phyloP scores from a whole-genome alignment of 2,888 invertebrate genomes.

The Uloborus plumipes region DNA sequence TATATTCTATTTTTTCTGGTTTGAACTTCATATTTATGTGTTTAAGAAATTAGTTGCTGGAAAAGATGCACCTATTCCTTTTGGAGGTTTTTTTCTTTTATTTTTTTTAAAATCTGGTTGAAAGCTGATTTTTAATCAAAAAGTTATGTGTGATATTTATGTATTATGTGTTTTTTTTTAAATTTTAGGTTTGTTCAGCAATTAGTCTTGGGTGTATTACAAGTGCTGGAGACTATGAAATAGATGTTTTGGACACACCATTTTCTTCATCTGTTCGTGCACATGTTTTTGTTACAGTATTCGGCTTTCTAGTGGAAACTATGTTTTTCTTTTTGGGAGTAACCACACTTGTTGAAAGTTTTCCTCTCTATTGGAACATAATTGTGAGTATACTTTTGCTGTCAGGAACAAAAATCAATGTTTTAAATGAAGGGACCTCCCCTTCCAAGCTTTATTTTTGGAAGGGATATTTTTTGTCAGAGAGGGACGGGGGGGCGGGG shows the following conservation, averaged over 20 bases:
- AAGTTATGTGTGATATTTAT: conserved; percentile 17
- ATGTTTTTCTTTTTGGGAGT: conserved; percentile 84
- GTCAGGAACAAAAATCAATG: no score
- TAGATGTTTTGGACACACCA: conserved; percentile 83
- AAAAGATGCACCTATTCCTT: background rate
- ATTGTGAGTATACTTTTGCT: conserved; percentile 82
- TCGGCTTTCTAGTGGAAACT: conserved; percentile 81
- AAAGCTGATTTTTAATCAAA: background rate
- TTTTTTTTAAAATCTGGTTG: background rate
- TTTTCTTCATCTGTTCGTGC: conserved; percentile 81
- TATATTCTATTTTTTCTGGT: no score
- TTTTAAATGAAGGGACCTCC: no score
- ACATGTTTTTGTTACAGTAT: conserved; percentile 83
- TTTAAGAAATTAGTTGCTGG: background rate
- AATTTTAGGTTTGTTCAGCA: conserved; percentile 79
- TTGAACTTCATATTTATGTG: no score
- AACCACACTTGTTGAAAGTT: conserved; percentile 82
- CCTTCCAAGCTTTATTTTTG: no score
- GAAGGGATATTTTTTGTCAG: no score
- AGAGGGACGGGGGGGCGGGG: no score
- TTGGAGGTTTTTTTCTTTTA: background rate
- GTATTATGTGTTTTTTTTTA: conserved; percentile 48
- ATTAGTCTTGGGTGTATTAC: conserved; percentile 82
- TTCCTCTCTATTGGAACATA: conserved; percentile 85
- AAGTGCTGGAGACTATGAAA: conserved; percentile 82